Percentiles rank a stretch among this genome's conserved stretches.
Conservation (phyloP, 1,140 invertebrate genomes). For the Orchestia grillus region DNA sequence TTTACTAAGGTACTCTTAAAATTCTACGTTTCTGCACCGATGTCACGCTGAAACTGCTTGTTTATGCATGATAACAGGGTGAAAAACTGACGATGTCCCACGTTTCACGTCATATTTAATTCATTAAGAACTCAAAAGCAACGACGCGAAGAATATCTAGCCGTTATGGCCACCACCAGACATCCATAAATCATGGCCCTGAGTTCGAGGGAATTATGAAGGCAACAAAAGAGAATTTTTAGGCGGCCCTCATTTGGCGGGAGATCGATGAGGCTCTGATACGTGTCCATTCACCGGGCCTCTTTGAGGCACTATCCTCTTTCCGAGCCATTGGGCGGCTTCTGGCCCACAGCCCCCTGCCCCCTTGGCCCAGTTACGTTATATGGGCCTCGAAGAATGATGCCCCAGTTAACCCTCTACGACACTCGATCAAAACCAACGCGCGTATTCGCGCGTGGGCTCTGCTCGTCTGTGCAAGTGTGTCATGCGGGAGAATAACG, state of each 20-base stretch:
- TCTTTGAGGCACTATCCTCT: constrained; percentile 55
- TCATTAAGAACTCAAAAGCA: neutral
- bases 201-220: constrained; percentile 35
- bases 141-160: neutral
- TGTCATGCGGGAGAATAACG: neutral
- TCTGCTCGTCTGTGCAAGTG: neutral
- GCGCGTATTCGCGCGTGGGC: neutral
- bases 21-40: neutral
- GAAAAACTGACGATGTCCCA: neutral
- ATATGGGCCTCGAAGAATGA: constrained; percentile 3
- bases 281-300: constrained; percentile 38
- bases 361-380: neutral
- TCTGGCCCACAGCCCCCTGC: neutral
- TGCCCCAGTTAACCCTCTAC: constrained; percentile 10
- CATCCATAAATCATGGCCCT: constrained; percentile 19
- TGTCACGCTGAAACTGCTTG: neutral
- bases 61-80: neutral
- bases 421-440: neutral
- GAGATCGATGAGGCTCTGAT: constrained; percentile 48
- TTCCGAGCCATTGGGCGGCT: constrained; percentile 42
- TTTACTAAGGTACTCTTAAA: neutral
- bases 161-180: neutral
- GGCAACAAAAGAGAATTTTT: constrained; percentile 49
- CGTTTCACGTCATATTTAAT: neutral
- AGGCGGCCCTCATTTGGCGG: constrained; percentile 22